Evolutionary conservation across 2,888 invertebrate species (phyloP).

Genomic region (Lasioglossum marginatum): DNA sequence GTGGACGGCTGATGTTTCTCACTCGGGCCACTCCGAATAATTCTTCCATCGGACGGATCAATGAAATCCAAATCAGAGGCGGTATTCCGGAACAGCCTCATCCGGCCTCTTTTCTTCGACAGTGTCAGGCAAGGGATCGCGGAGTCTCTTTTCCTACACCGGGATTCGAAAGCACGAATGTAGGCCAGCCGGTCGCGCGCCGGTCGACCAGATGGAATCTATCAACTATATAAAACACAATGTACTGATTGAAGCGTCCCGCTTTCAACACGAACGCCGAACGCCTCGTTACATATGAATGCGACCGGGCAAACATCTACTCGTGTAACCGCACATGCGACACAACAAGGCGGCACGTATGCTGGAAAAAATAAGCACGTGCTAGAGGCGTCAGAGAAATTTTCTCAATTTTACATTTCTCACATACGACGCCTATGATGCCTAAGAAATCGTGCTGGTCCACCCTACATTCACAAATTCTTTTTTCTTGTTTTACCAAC

Average conservation of each 20-base stretch:
- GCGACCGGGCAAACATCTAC: constrained; percentile 3
- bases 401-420: neutral
- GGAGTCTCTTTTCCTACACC: constrained; percentile 29
- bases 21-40: constrained; percentile 13
- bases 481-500: neutral
- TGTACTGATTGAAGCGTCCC: constrained; percentile 20
- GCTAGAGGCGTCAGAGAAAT: neutral
- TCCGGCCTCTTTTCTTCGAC: constrained; percentile 51
- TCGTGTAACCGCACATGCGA: neutral
- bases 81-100: constrained; percentile 48
- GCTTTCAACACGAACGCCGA: constrained; percentile 41
- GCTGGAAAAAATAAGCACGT: neutral
- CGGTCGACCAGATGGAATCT: constrained; percentile 59
- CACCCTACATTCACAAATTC: neutral
- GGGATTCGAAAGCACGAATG: constrained; percentile 43
- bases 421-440: too few relatives aligned
- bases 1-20: neutral
- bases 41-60: constrained; percentile 62
- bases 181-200: constrained; percentile 61
- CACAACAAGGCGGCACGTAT: neutral
- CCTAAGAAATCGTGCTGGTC: too few relatives aligned
- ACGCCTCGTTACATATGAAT: constrained; percentile 49
- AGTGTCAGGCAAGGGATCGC: constrained; percentile 37
- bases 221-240: constrained; percentile 65
- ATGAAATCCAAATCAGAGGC: constrained; percentile 68